Percentiles rank a stretch among this genome's conserved stretches.
These are phyloP conservation scores for Datnioides undecimradiatus DNA, from an alignment of 2,113 vertebrate species.

Conservation along the genomic window DNA sequence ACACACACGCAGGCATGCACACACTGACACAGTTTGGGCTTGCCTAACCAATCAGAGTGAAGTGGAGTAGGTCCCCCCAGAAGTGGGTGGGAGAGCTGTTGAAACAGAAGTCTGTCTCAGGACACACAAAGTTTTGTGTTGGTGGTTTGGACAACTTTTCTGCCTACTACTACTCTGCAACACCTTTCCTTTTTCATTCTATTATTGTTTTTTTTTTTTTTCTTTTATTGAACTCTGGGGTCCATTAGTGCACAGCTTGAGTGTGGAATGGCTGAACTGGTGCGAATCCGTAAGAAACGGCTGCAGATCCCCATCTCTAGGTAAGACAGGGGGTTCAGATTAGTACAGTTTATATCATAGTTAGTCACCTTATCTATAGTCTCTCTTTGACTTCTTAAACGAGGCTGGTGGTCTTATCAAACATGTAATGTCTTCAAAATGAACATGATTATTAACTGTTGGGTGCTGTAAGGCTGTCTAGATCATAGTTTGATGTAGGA, in stretches of 20 bases:
- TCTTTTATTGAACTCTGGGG: constrained; percentile 65
- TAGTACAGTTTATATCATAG: not conserved
- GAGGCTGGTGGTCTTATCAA: not conserved
- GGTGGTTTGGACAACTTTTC: constrained; percentile 77
- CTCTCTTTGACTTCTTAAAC: not conserved
- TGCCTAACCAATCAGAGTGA: constrained; percentile 78
- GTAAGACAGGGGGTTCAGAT: constrained; percentile 68
- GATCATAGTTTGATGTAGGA: not conserved
- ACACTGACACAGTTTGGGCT: constrained; percentile 69
- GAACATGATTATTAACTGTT: not conserved
- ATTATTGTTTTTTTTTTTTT: constrained; percentile 40
- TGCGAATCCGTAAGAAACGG: constrained; percentile 82
- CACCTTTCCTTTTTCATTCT: constrained; percentile 15
- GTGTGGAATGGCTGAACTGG: constrained; percentile 81
- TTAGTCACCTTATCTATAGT: not conserved
- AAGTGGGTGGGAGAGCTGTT: constrained; percentile 78
- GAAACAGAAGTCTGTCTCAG: constrained; percentile 79
- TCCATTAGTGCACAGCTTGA: constrained; percentile 51
- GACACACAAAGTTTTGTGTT: constrained; percentile 77
- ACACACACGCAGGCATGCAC: constrained; percentile 31
- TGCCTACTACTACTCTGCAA: constrained; percentile 39
- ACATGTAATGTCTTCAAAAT: not conserved
- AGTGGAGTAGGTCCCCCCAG: constrained; percentile 77
- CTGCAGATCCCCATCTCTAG: constrained; percentile 84
- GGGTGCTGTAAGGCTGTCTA: not conserved